Evolutionary conservation across 2,888 invertebrate genomes (phyloP), one percentile per base, ranked within the genome.

Genomic region (Mythimna pallens): DNA sequence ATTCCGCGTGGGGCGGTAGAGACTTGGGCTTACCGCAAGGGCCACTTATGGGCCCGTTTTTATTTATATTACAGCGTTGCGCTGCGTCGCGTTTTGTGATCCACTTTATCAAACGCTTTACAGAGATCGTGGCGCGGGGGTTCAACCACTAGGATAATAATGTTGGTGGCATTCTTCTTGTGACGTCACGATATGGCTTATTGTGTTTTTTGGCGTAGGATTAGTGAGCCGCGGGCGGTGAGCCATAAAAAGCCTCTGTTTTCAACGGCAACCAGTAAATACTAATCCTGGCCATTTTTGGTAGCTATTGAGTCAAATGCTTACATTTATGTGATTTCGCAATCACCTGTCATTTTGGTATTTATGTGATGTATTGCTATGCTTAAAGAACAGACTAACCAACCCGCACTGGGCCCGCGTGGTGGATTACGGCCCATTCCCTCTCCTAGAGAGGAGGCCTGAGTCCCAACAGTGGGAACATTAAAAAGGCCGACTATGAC

Each of bases 101-200:
- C 95, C 94, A 95, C 95, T 96, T 95, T 95, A 95, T 95, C 95
- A 95, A 95, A 95, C 90, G 94, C 93, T 94, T 94, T 93, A 92
- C 92, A 91, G 92, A 92, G 93, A 94, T 94, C 94, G 92, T 89
- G 86, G 91, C 68, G 86, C 88, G 91, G 80, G 95, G 95, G 94
- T 93, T 91, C 85, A 94, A 93, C 92, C 92, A 92, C 94, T 93
- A 88, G 92, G 93, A 93, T 94, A 92, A 94, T 95, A 94, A 94
- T 94, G 94, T 94, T 91, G 93, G 90, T 88, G 85, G 89, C 86
- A 90, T 92, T 91, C 90, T 91, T 90, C 92, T 91, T 85, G 83
- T 83, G 82, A 79, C 85, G 90, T 89, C 89, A 88, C 88, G 90
- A 91, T 88, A 88, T 89, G 90, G 94, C 94, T 95, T 95, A 94